phyloP scores from a whole-genome alignment of 2,797 vertebrate genomes.

The Halcyon badia region DNA sequence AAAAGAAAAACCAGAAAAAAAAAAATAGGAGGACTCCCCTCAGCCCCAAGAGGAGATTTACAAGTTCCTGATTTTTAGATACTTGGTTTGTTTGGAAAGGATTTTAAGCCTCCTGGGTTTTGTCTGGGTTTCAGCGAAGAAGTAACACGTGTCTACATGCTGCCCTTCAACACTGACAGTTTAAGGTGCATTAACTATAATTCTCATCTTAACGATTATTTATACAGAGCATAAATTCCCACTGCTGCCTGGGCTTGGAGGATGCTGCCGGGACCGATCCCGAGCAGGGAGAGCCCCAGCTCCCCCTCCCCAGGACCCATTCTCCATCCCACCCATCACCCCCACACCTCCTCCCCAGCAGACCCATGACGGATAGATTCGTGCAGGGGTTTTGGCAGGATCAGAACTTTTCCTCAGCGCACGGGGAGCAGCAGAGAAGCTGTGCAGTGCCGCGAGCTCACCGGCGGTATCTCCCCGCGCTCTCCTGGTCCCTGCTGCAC shows the following conservation, averaged over 20 bases:
- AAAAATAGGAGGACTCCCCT: background rate
- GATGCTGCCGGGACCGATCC: background rate
- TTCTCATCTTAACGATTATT: background rate
- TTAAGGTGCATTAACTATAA: background rate
- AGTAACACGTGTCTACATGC: background rate
- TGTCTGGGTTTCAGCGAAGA: background rate
- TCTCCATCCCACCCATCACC: background rate
- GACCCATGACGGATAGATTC: rapidly evolving
- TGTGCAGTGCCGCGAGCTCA: rapidly evolving
- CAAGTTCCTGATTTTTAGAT: background rate
- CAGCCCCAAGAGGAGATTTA: background rate
- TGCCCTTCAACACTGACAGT: background rate
- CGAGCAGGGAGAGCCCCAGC: background rate
- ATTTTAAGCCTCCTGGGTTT: background rate
- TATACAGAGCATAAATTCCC: background rate
- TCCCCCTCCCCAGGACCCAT: background rate
- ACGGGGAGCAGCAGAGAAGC: background rate
- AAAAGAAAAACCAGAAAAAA: background rate
- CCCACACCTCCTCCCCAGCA: rapidly evolving
- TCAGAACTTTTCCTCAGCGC: background rate
- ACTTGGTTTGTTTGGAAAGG: background rate
- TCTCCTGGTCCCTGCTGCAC: background rate
- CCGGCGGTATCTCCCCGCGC: background rate
- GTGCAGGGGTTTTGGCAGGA: background rate
- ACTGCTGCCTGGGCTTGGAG: background rate